Percentiles rank a stretch among this genome's conserved stretches.
phyloP scores from a whole-genome alignment of 2,113 vertebrate genomes.

The Oxygymnocypris stewartii region DNA sequence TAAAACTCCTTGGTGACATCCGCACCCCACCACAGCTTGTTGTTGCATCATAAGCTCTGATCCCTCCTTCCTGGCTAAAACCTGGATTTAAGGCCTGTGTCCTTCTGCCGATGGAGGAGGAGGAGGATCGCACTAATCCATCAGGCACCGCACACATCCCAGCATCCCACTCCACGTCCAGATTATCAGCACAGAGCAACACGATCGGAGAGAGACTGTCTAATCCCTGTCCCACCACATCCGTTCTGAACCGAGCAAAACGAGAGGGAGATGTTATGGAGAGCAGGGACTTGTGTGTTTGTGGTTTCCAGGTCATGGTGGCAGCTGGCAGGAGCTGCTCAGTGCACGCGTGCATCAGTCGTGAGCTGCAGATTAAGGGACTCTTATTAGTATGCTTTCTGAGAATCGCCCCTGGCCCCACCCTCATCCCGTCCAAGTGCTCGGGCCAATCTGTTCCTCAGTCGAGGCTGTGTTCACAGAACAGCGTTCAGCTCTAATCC shows the following conservation, averaged over 20 bases:
- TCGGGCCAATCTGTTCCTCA: conserved; percentile 33
- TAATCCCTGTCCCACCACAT: not conserved
- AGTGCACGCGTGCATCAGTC: conserved; percentile 41
- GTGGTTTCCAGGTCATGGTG: conserved; percentile 21
- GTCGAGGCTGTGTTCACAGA: conserved; percentile 1
- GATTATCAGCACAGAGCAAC: conserved; percentile 62
- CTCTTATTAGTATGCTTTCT: conserved; percentile 61
- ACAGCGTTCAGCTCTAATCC: conserved; percentile 11
- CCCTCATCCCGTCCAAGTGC: conserved; percentile 7
- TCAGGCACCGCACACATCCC: conserved; percentile 60
- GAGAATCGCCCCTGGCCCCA: conserved; percentile 50
- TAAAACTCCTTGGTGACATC: conserved; percentile 49
- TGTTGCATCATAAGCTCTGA: conserved; percentile 75
- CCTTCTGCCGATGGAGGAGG: conserved; percentile 72
- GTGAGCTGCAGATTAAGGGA: conserved; percentile 60
- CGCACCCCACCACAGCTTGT: conserved; percentile 47
- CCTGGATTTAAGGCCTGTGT: conserved; percentile 72
- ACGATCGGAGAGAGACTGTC: not conserved
- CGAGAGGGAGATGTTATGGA: not conserved
- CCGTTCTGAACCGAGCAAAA: not conserved
- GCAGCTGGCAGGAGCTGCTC: conserved; percentile 37
- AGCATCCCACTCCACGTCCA: conserved; percentile 64
- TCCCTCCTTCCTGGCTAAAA: conserved; percentile 68
- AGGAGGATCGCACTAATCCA: conserved; percentile 69
- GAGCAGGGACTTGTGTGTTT: not conserved